Evolutionary conservation across 2,888 invertebrate genomes (phyloP).

Genomic region (Sphaeridia pumilis): DNA sequence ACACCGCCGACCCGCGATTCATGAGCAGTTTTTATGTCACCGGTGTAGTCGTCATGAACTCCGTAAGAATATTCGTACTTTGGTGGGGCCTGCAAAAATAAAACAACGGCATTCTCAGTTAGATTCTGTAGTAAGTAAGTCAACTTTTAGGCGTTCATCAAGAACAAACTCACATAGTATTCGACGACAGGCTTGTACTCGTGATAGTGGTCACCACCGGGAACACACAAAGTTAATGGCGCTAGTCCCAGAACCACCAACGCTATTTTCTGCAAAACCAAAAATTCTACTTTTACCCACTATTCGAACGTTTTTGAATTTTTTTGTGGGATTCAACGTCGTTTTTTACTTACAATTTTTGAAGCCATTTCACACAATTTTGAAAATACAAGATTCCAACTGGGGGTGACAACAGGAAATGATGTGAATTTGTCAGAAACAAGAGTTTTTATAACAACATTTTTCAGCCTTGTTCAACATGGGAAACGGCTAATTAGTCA

Average conservation of each 20-base stretch:
- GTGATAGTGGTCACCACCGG: constrained; percentile 5
- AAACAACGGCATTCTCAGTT: background rate
- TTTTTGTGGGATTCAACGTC: too few relatives aligned
- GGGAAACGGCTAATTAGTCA: too few relatives aligned
- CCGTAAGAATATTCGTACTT: constrained; percentile 13
- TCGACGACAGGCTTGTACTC: constrained; percentile 5
- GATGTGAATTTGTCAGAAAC: too few relatives aligned
- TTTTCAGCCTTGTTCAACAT: too few relatives aligned
- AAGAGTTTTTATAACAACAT: too few relatives aligned
- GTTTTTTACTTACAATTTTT: too few relatives aligned
- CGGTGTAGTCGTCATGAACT: constrained; percentile 9
- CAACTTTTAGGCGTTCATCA: background rate
- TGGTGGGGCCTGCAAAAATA: constrained; percentile 3
- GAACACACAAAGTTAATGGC: background rate
- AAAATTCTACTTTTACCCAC: too few relatives aligned
- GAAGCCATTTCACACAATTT: too few relatives aligned
- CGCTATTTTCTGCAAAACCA: background rate
- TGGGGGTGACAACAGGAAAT: too few relatives aligned
- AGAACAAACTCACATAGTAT: constrained; percentile 1
- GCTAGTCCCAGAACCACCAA: background rate
- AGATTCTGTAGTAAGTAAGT: background rate
- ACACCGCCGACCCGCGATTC: constrained; percentile 6
- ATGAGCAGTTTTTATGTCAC: constrained; percentile 11
- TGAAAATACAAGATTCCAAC: too few relatives aligned
- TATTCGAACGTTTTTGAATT: too few relatives aligned